Conservation (phyloP, 2,888 invertebrate species). For the Cheilosia urbana region DNA sequence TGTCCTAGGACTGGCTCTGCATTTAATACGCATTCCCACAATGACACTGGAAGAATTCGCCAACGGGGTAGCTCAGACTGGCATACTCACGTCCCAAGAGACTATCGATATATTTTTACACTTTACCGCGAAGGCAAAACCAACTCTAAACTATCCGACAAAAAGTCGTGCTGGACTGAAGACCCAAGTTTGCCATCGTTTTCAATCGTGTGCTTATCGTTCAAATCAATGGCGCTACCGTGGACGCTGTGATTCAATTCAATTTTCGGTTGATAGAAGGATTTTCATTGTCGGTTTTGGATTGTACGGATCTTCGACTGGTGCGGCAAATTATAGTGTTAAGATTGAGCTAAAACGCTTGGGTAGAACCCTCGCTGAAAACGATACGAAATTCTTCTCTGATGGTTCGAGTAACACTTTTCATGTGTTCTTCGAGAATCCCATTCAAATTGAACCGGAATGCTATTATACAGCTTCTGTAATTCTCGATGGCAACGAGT, state of each 20-base stretch:
- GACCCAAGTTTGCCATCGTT: conserved; percentile 97
- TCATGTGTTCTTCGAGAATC: conserved; percentile 92
- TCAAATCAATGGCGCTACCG: conserved; percentile 99
- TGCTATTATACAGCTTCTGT: conserved; percentile 98
- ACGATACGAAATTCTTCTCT: conserved; percentile 96
- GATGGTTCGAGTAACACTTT: conserved; percentile 98
- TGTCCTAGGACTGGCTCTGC: conserved; percentile 91
- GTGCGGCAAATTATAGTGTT: conserved; percentile 97
- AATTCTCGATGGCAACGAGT: conserved; percentile 95
- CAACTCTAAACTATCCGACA: conserved; percentile 91
- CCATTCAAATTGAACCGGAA: conserved; percentile 95
- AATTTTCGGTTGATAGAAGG: conserved; percentile 97
- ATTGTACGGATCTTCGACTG: conserved; percentile 97
- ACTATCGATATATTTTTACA: conserved; percentile 97
- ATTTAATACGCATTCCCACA: conserved; percentile 95
- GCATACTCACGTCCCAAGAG: conserved; percentile 95
- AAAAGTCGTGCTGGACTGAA: conserved; percentile 94
- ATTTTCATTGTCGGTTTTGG: conserved; percentile 98
- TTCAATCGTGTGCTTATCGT: conserved; percentile 97
- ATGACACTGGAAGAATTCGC: conserved; percentile 98
- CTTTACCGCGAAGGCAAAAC: conserved; percentile 95
- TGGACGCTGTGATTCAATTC: conserved; percentile 97
- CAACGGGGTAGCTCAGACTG: conserved; percentile 96
- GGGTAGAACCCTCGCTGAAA: conserved; percentile 94
- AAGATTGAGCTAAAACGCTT: conserved; percentile 96